Base-by-base conservation (phyloP, 2,888 invertebrate genomes). In the Lagria hirta region DNA sequence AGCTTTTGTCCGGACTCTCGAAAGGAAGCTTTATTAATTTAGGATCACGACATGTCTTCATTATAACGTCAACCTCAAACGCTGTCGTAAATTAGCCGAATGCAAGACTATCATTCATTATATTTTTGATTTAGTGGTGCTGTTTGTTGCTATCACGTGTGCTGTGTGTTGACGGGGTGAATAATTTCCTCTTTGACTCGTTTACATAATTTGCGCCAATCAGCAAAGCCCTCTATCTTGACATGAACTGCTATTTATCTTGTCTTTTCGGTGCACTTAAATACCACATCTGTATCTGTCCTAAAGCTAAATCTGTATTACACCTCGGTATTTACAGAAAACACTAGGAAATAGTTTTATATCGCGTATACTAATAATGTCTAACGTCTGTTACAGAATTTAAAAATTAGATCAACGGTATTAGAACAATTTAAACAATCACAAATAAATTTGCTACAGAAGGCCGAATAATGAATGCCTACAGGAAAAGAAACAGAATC, bases 131-230 rank as follows among this genome's bases (percentile, higher is more conserved):
- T 64, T 64, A 62, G 46, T 54, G 43, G 49, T 23, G 24, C n/a
- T 42, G 49, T 48, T 33, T 12, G 14, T 42, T 13, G 6, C 7
- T 34, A 30, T 18, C 35, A 41, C 26, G 45, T 44, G 52, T 49
- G n/a, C n/a, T n/a, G 45, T 47, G 55, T 54, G 62, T 58, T 61
- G 64, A 60, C 59, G 51, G 50, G 48, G 52, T 60, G 58, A 62
- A 50, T 57, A 55, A 59, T 56, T 43, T 43, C 43, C 44, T 40
- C 46, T 51, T 55, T 54, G 61, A 54, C 55, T 61, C 61, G 62
- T 67, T 68, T 63, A 66, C 63, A 60, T 68, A 70, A 70, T 71
- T 71, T 65, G 65, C 61, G 64, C 66, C 70, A 71, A 71, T 71
- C 69, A 70, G 53, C 58, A 43, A 58, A 59, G 54, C 64, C 51